Evolutionary conservation across 2,888 invertebrate genomes (phyloP).

Genomic region (Stegana nigrithorax): DNA sequence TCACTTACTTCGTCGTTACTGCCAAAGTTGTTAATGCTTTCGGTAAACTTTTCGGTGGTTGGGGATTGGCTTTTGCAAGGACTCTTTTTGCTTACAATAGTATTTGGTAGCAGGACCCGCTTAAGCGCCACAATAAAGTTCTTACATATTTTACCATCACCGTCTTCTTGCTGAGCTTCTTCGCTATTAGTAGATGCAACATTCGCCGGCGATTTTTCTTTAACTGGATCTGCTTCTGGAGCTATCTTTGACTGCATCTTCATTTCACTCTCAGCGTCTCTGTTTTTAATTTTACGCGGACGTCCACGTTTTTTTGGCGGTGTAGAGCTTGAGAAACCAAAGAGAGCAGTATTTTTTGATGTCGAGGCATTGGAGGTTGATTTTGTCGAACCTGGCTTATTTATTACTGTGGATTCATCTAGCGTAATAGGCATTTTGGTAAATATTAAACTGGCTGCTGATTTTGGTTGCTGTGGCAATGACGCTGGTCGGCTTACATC

Average conservation of each 20-base stretch:
- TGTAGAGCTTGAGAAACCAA: background rate
- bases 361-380: too few relatives aligned
- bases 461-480: slow-evolving; percentile 40
- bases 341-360: background rate
- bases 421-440: slow-evolving; percentile 57
- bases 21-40: too few relatives aligned
- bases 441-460: slow-evolving; percentile 53
- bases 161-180: background rate
- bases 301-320: slow-evolving; percentile 50
- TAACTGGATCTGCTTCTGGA: background rate
- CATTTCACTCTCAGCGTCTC: background rate
- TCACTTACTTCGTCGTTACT: background rate
- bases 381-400: slow-evolving; percentile 13
- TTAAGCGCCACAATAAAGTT: background rate
- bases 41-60: too few relatives aligned
- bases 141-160: background rate
- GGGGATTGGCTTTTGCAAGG: background rate
- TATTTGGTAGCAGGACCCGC: background rate
- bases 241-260: background rate
- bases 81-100: background rate
- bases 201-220: too few relatives aligned
- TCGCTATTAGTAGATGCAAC: too few relatives aligned
- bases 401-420: background rate
- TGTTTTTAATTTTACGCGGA: slow-evolving; percentile 36
- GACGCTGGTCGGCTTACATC: too few relatives aligned